Conservation (phyloP, 2,113 vertebrate species). For the Tragelaphus imberbis region DNA sequence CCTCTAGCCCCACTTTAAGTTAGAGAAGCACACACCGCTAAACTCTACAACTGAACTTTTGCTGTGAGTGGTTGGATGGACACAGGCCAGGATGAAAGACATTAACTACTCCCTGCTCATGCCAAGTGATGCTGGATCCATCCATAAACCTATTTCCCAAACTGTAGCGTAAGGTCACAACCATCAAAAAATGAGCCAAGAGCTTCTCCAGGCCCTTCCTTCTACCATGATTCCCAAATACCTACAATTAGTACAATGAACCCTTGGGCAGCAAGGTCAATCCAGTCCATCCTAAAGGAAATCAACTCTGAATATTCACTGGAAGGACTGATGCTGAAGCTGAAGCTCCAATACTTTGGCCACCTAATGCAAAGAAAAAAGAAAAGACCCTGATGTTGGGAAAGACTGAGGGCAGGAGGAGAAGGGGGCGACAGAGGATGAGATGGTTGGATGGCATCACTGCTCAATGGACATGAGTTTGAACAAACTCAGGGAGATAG, state of each 20-base stretch:
- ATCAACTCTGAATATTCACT: not conserved
- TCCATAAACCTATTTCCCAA: not conserved
- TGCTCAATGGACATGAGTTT: not conserved
- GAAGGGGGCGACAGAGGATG: not conserved
- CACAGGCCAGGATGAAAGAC: not conserved
- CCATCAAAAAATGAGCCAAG: not conserved
- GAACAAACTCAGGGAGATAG: not conserved
- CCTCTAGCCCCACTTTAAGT: not conserved
- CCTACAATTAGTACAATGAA: not conserved
- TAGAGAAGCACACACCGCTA: not conserved
- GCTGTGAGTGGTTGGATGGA: not conserved
- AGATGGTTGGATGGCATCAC: not conserved
- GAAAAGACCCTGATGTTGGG: not conserved
- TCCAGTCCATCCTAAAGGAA: not conserved
- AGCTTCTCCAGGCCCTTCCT: not conserved
- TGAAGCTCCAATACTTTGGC: not conserved
- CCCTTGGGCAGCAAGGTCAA: not conserved
- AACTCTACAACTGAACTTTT: not conserved
- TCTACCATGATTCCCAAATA: not conserved
- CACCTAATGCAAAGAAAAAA: not conserved
- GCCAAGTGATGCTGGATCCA: not conserved
- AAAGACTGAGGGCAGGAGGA: not conserved
- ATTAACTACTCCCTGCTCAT: not conserved
- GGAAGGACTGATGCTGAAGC: not conserved
- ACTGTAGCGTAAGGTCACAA: not conserved